Percentiles rank a stretch among this genome's conserved stretches.
These are phyloP conservation scores for Colaptes auratus DNA, from an alignment of 2,113 vertebrate genomes.

Conservation along the genomic window DNA sequence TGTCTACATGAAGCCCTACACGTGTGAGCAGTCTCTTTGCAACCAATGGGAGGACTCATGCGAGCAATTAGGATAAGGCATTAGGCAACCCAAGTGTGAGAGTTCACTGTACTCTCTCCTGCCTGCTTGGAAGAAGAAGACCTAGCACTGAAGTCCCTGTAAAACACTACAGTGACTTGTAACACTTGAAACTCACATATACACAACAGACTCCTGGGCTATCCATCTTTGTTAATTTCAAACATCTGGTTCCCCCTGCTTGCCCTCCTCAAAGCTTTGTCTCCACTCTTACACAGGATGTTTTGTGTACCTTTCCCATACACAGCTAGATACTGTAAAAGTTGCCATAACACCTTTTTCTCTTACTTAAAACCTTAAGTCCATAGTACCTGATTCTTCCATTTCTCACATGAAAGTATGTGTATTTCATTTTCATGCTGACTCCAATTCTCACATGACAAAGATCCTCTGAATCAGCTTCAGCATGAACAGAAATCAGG, in stretches of 20 bases:
- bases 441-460: neutral
- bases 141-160: constrained; percentile 10
- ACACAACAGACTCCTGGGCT: neutral
- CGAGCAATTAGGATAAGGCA: neutral
- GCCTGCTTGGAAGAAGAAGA: constrained; percentile 11
- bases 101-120: neutral
- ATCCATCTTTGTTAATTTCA: neutral
- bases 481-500: neutral
- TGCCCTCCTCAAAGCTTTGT: neutral
- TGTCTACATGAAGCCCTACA: neutral
- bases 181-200: neutral
- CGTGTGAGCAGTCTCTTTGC: neutral
- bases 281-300: neutral
- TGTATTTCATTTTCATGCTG: neutral
- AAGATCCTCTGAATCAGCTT: neutral
- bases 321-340: neutral
- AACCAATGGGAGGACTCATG: neutral
- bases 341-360: neutral
- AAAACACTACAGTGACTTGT: neutral
- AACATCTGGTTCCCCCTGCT: neutral
- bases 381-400: neutral
- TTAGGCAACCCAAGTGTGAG: neutral
- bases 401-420: neutral
- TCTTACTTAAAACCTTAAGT: neutral
- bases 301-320: neutral